These are phyloP conservation scores for Pagetopsis macropterus DNA, from an alignment of 2,797 vertebrate genomes.

Conservation along the genomic window DNA sequence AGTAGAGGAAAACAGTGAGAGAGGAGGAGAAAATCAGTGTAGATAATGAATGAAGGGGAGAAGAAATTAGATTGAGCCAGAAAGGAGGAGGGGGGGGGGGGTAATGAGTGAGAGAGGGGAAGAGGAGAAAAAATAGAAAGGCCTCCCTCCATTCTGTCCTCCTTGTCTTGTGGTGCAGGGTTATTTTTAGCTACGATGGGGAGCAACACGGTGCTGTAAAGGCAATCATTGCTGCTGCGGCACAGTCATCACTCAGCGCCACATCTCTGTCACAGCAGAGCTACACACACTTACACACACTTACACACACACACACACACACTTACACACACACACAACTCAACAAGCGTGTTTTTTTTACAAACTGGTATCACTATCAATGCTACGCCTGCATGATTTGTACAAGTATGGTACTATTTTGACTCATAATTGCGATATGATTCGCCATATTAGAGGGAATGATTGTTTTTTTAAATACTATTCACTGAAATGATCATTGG, in stretches of 20 bases:
- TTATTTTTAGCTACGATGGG: constrained; percentile 82
- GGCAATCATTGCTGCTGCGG: constrained; percentile 76
- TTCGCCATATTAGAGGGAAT: too few species aligned
- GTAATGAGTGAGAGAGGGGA: constrained; percentile 50
- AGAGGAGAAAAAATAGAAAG: constrained; percentile 22
- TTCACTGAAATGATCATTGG: too few species aligned
- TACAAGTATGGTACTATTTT: too few species aligned
- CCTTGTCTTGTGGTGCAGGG: constrained; percentile 70
- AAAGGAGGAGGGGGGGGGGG: constrained; percentile 53
- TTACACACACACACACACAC: constrained; percentile 3
- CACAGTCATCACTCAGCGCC: constrained; percentile 69
- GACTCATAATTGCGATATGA: too few species aligned
- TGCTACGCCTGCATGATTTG: neutral
- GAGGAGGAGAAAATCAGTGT: constrained; percentile 21
- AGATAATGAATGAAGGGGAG: constrained; percentile 65
- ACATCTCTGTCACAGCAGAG: constrained; percentile 66
- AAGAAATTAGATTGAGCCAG: constrained; percentile 47
- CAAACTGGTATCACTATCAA: constrained; percentile 20
- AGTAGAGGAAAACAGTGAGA: neutral
- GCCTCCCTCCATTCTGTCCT: constrained; percentile 54
- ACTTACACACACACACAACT: constrained; percentile 25
- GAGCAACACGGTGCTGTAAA: constrained; percentile 78
- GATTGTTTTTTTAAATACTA: too few species aligned
- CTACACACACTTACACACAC: constrained; percentile 25
- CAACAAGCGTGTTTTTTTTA: constrained; percentile 10